Conservation (phyloP, 2,888 invertebrate genomes). For the Drosophila nr. perissopoda region DNA sequence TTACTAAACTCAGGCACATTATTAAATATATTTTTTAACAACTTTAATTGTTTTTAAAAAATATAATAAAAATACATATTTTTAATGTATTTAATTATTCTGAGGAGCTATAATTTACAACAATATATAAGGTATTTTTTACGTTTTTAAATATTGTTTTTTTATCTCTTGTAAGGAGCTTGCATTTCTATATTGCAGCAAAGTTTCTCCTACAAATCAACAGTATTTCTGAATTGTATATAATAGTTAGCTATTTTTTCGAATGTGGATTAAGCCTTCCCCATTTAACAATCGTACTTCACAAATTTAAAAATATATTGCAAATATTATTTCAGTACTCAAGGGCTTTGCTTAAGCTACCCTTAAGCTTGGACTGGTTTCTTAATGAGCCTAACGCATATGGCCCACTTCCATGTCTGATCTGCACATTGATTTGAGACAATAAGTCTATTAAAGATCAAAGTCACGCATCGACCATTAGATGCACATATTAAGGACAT, state of each 20-base stretch:
- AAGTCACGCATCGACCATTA: constrained; percentile 49
- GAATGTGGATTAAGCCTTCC: background rate
- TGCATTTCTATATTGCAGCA: background rate
- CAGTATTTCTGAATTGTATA: background rate
- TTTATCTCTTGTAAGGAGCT: background rate
- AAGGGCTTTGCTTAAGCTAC: background rate
- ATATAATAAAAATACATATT: no score
- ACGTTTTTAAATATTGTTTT: no score
- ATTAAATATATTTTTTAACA: background rate
- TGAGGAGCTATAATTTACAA: no score
- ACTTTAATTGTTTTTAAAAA: no score
- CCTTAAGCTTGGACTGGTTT: constrained; percentile 3
- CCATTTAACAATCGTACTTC: background rate
- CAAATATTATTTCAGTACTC: background rate
- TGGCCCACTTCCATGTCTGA: constrained; percentile 1
- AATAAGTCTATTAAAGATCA: constrained; percentile 26
- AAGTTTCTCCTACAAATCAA: background rate
- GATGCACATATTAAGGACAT: constrained; percentile 52
- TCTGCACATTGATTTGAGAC: constrained; percentile 22
- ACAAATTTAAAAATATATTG: background rate
- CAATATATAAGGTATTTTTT: no score
- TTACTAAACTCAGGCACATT: background rate
- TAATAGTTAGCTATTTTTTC: background rate
- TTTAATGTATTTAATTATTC: no score
- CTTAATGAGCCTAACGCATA: constrained; percentile 20